These are phyloP conservation scores for Phrynosoma platyrhinos DNA, from an alignment of 2,113 vertebrate genomes.

Conservation along the genomic window DNA sequence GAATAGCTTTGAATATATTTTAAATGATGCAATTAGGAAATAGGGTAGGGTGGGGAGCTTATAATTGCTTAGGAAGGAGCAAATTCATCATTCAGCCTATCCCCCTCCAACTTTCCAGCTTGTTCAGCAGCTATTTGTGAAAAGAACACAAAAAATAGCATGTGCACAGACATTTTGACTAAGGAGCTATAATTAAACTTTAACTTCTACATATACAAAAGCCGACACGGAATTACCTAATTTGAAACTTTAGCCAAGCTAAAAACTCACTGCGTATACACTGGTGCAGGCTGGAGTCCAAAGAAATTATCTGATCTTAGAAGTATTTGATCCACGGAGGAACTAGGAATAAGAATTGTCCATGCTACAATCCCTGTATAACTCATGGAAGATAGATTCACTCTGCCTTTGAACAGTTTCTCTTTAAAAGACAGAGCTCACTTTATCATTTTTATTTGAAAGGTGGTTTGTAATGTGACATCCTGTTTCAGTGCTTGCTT, in stretches of 20 bases:
- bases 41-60: neutral
- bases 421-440: neutral
- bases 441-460: no score
- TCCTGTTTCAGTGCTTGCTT: no score
- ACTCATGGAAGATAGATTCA: neutral
- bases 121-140: constrained; percentile 30
- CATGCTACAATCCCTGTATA: rapidly evolving
- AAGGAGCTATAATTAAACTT: neutral
- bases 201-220: rapidly evolving
- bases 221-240: neutral
- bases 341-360: neutral
- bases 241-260: neutral
- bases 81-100: neutral
- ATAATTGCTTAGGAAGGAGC: neutral
- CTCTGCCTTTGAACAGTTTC: neutral
- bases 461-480: no score
- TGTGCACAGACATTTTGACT: rapidly evolving
- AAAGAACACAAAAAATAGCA: neutral
- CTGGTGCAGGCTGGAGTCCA: neutral
- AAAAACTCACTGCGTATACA: neutral
- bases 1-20: constrained; percentile 26
- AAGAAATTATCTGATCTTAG: neutral
- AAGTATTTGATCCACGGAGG: neutral
- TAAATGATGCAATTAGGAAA: neutral
- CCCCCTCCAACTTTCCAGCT: constrained; percentile 31